Conservation (phyloP, 2,888 invertebrate species). For the Griposia aprilina region DNA sequence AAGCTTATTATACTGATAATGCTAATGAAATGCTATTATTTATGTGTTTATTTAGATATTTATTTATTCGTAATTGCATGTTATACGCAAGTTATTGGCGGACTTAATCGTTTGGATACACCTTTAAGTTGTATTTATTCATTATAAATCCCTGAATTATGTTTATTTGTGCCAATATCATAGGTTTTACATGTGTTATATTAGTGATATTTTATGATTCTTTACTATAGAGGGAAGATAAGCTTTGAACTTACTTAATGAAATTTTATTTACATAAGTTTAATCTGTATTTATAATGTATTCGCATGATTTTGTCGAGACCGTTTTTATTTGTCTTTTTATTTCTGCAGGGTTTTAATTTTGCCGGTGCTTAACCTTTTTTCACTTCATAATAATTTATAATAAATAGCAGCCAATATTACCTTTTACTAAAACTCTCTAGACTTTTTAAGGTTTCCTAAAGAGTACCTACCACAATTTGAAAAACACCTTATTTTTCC, state of each 20-base stretch:
- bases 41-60: conserved; percentile 42
- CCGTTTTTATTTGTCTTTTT: no score
- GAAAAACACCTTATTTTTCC: background rate
- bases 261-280: background rate
- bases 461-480: background rate
- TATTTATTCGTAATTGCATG: conserved; percentile 40
- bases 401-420: no score
- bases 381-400: no score
- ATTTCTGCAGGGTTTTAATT: no score
- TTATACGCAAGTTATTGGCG: conserved; percentile 32
- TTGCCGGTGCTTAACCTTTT: background rate
- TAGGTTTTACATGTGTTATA: conserved; percentile 14
- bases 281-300: background rate
- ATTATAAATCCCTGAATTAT: conserved; percentile 34
- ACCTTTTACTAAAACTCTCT: background rate
- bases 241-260: background rate
- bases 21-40: conserved; percentile 47
- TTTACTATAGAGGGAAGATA: background rate
- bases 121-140: conserved; percentile 14
- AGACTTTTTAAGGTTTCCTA: background rate
- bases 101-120: conserved; percentile 12
- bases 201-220: conserved; percentile 15
- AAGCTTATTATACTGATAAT: conserved; percentile 33
- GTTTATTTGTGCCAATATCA: conserved; percentile 20
- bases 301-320: background rate